phyloP scores from a whole-genome alignment of 1,140 invertebrate genomes.

The Aplysia californica region DNA sequence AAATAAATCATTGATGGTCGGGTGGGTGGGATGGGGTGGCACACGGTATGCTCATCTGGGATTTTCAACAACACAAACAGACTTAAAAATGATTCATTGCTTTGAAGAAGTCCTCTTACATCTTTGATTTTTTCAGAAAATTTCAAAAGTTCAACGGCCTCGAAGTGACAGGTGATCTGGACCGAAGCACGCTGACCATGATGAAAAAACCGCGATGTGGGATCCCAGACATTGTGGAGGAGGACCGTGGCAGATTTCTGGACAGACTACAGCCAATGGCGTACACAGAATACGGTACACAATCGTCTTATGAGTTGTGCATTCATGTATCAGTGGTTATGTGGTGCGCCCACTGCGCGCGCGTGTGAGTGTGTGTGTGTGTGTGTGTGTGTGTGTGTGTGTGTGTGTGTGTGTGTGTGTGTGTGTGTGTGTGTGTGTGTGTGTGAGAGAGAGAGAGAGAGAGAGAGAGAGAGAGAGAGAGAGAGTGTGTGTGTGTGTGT shows the following conservation, averaged over 20 bases:
- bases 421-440: too few relatives aligned
- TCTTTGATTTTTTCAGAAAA: constrained; percentile 40
- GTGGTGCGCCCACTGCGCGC: not conserved
- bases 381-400: not conserved
- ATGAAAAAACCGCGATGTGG: constrained; percentile 49
- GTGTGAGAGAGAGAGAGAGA: too few relatives aligned
- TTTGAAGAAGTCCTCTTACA: not conserved
- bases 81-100: not conserved
- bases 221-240: constrained; percentile 40
- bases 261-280: not conserved
- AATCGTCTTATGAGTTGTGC: too few relatives aligned
- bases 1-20: too few relatives aligned
- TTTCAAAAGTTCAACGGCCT: constrained; percentile 49
- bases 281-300: too few relatives aligned
- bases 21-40: too few relatives aligned
- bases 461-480: too few relatives aligned
- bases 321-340: not conserved
- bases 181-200: constrained; percentile 31
- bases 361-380: not conserved
- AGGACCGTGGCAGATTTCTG: not conserved
- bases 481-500: too few relatives aligned
- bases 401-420: too few relatives aligned
- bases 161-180: constrained; percentile 34
- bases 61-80: not conserved
- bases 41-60: not conserved